These are phyloP conservation scores for Morinoia aosen DNA, from an alignment of 2,888 invertebrate species.

Conservation along the genomic window DNA sequence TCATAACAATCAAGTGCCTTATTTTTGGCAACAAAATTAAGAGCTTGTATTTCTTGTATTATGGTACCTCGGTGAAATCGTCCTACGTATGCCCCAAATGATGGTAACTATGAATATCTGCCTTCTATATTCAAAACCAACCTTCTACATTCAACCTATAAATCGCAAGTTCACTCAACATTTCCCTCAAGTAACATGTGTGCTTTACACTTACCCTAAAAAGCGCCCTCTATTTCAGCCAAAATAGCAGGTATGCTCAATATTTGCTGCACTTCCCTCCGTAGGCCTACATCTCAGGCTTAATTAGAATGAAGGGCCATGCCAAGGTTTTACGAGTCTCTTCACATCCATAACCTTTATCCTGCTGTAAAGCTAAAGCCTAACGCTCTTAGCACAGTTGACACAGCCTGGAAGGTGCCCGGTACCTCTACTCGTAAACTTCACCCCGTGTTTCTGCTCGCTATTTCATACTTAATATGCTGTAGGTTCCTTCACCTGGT, in stretches of 20 bases:
- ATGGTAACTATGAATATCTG: not conserved
- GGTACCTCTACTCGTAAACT: not conserved
- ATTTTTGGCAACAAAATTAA: too few species aligned
- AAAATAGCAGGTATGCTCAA: not conserved
- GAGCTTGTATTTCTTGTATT: too few species aligned
- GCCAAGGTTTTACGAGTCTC: constrained; percentile 4
- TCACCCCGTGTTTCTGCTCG: not conserved
- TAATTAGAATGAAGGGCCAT: constrained; percentile 4
- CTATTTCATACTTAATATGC: not conserved
- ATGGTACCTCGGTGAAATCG: too few species aligned
- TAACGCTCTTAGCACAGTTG: not conserved
- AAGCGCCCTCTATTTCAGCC: not conserved
- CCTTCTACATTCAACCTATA: not conserved
- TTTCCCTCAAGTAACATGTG: too few species aligned
- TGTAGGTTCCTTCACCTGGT: not conserved
- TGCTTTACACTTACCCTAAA: not conserved
- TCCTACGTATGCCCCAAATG: too few species aligned
- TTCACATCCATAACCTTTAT: not conserved
- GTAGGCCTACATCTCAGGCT: constrained; percentile 12
- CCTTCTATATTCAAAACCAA: not conserved
- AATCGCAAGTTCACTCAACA: not conserved
- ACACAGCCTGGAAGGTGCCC: not conserved
- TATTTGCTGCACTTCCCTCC: not conserved
- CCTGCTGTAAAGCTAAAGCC: not conserved
- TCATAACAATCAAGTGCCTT: too few species aligned